phyloP scores from a whole-genome alignment of 2,888 invertebrate species.

The Melinopterus prodromus region DNA sequence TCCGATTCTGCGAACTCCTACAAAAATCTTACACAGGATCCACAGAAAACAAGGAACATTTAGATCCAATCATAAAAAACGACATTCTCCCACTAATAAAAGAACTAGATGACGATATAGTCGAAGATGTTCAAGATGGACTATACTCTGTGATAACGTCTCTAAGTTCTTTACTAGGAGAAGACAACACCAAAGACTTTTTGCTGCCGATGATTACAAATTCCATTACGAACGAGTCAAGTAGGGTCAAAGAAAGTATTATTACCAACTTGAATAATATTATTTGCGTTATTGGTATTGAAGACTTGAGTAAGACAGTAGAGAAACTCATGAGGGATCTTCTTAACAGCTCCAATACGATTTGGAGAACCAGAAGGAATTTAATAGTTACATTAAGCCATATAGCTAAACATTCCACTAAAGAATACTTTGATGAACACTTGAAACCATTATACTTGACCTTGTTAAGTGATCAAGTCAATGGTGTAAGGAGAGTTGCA shows the following conservation, averaged over 20 bases:
- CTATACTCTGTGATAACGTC: constrained; percentile 51
- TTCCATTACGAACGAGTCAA: constrained; percentile 52
- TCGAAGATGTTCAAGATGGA: constrained; percentile 50
- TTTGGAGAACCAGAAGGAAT: constrained; percentile 56
- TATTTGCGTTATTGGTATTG: constrained; percentile 48
- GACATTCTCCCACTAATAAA: constrained; percentile 51
- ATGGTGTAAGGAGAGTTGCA: constrained; percentile 54
- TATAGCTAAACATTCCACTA: constrained; percentile 50
- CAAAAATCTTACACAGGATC: constrained; percentile 47
- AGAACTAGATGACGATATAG: constrained; percentile 47
- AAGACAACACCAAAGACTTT: constrained; percentile 51
- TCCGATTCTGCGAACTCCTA: constrained; percentile 48
- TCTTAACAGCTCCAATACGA: constrained; percentile 50
- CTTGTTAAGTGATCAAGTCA: constrained; percentile 54
- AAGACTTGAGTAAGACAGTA: constrained; percentile 51
- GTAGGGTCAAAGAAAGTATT: constrained; percentile 54
- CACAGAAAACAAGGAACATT: constrained; percentile 42
- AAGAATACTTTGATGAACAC: constrained; percentile 53
- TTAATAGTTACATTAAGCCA: constrained; percentile 54
- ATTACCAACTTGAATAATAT: constrained; percentile 51
- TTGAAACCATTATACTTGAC: constrained; percentile 53
- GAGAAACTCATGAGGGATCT: constrained; percentile 52
- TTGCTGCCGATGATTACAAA: constrained; percentile 52
- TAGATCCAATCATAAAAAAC: constrained; percentile 51
- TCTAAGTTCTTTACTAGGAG: constrained; percentile 48